Evolutionary conservation across 2,888 invertebrate genomes (phyloP), one percentile per base, ranked within the genome.

Genomic region (Adelognathus sp.): DNA sequence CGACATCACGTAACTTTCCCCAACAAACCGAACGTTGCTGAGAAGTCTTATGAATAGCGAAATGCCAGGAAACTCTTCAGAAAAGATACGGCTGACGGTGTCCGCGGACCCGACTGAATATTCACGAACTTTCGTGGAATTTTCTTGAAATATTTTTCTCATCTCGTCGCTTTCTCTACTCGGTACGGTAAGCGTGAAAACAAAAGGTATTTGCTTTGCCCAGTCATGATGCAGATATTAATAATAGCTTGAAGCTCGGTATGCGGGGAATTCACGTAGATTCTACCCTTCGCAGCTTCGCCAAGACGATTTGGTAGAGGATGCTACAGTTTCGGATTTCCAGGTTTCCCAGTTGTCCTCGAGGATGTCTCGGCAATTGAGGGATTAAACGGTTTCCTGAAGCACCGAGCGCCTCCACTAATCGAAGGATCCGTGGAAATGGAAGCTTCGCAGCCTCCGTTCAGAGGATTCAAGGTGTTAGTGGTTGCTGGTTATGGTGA

Each of bases 381-480:
- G 11, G 54, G 41, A 67, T 67, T 54, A 39, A 54, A 54, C 54
- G 67, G 41, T 67, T 67, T 39, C 54, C 41, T 27, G 54, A 46
- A n/a, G 50, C n/a, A 50, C 9, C 11, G 9, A 36, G 24, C 27
- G 11, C 16, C 39, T 54, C 29, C 29, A 54, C 54, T 67, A 67
- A 67, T 67, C 54, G 39, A 24, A 6, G 54, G 29, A 46, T n/a
- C 11, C 33, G 9, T 64, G 18, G 46, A 41, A 41, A 54, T 67
- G 16, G 54, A 54, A 67, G 27, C 54, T 52, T 54, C 54, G 31
- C 50, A n/a, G 67, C 41, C 67, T 14, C 27, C 41, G 41, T 16
- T 41, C 3, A 27, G 54, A 39, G 67, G 39, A 52, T 54, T 41
- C 24, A 41, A 11, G 27, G 33, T 27, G 14, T 11, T 41, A 6